A percentile compares a stretch with the other conserved stretches of the same genome.
Conservation (phyloP, 2,797 vertebrate genomes). For the Knipowitschia caucasica region DNA sequence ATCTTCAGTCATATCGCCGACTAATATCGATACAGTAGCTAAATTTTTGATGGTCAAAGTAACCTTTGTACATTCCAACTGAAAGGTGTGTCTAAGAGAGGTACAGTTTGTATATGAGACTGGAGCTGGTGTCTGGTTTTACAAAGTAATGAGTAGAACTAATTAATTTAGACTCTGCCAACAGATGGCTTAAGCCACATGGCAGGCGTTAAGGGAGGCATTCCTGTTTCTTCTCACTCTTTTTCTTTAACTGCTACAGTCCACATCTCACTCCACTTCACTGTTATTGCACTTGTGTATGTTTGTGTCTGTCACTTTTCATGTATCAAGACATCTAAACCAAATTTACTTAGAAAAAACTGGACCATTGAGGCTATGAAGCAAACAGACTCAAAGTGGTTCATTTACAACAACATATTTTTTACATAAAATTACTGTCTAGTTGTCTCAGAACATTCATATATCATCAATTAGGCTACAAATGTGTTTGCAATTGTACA, state of each 20-base stretch:
- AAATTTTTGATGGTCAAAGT: background rate
- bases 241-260: conserved; percentile 51
- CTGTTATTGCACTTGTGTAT: conserved; percentile 8
- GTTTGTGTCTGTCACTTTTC: conserved; percentile 27
- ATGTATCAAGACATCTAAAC: conserved; percentile 58
- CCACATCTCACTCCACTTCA: conserved; percentile 36
- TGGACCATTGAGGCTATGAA: conserved; percentile 68
- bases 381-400: conserved; percentile 66
- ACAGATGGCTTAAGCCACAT: conserved; percentile 82
- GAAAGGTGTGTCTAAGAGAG: conserved; percentile 9
- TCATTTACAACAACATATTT: too few species aligned
- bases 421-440: too few species aligned
- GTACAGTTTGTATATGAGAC: conserved; percentile 22
- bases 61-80: background rate
- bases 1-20: too few species aligned
- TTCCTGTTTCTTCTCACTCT: conserved; percentile 55
- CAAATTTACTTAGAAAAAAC: conserved; percentile 56
- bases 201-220: conserved; percentile 67
- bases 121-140: conserved; percentile 58
- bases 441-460: too few species aligned
- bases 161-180: conserved; percentile 81
- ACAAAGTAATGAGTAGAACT: conserved; percentile 75
- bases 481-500: too few species aligned
- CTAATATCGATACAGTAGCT: too few species aligned
- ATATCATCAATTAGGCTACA: too few species aligned